Conservation (phyloP, 2,113 vertebrate species). For the Stercorarius parasiticus region DNA sequence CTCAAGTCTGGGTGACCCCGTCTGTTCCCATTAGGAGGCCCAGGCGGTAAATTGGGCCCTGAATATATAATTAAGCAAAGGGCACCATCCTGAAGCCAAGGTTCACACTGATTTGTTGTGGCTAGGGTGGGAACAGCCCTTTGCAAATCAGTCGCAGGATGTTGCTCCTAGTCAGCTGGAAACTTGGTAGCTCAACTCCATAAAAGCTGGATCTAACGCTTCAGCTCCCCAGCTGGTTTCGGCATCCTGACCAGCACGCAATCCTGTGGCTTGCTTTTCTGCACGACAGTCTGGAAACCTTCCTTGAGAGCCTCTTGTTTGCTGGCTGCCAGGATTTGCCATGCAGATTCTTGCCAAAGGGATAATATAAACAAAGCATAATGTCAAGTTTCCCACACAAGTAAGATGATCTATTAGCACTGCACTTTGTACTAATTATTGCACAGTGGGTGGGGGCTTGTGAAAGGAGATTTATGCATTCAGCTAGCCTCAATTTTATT, state of each 20-base stretch:
- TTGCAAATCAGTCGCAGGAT: conserved; percentile 60
- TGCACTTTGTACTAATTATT: conserved; percentile 74
- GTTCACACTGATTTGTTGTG: conserved; percentile 67
- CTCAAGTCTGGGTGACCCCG: conserved; percentile 50
- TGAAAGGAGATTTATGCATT: conserved; percentile 70
- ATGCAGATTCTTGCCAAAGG: conserved; percentile 69
- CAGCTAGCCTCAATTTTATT: conserved; percentile 71
- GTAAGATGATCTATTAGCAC: conserved; percentile 71
- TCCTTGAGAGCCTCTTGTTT: conserved; percentile 67
- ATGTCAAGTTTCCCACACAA: conserved; percentile 72
- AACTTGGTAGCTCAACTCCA: conserved; percentile 35
- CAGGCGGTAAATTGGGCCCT: conserved; percentile 59
- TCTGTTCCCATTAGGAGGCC: conserved; percentile 58
- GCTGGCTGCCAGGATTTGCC: conserved; percentile 69
- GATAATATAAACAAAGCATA: conserved; percentile 72
- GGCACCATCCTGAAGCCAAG: conserved; percentile 65
- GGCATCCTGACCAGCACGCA: conserved; percentile 66
- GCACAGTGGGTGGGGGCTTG: conserved; percentile 72
- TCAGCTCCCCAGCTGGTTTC: conserved; percentile 63
- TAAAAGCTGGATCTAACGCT: conserved; percentile 61
- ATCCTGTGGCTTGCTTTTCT: conserved; percentile 62
- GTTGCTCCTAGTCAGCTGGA: conserved; percentile 67
- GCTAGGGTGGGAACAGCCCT: conserved; percentile 65
- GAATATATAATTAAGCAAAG: conserved; percentile 71
- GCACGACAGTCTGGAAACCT: conserved; percentile 66